Evolutionary conservation across 2,888 invertebrate species (phyloP), one percentile per base, ranked within the genome.

Genomic region (Chalcis sispes): DNA sequence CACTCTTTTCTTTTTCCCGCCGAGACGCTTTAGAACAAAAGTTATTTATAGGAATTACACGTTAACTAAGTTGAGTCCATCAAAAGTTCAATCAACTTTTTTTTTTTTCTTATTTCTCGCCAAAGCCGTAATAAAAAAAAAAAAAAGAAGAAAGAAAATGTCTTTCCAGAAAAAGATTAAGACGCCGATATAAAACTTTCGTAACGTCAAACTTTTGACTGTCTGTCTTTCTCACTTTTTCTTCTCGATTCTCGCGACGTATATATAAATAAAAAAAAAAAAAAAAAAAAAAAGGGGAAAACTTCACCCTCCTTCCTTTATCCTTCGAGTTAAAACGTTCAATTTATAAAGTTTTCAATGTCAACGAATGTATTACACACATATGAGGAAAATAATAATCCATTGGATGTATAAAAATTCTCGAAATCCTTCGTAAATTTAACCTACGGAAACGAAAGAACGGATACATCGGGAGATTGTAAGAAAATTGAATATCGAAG

Each of bases 321-420:
- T n/a, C n/a, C 7, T 25, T 1, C 23, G 5, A 42, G 62, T 42
- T 61, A 18, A 71, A 54, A 54, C 27, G 56, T 59, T 23, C 36
- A 23, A 25, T 27, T 46, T 29, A n/a, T 42, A 20, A 62, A 71
- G 18, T 72, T 72, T 72, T 72, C 72, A 64, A 64, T 56, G 64
- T 72, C 72, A 54, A 20, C 20, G 13, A 8, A 61, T 7, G 25
- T 56, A 32, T 5, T 1, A 29, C 1, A 15, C 40, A 40, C 20
- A 3, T 61, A 25, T 15, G 36, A 25, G 54, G 40, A 27, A 40
- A 66, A 66, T 66, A 56, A 67, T 67, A 72, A 72, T 64, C 71
- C 36, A 13, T 59, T 10, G 32, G 32, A 32, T 3, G 8, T 32
- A 8, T 3, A 32, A 15, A 54, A 54, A 54, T 20, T 59, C 36